Conservation (phyloP, 2,888 invertebrate species). For the Phymatocera aterrima region DNA sequence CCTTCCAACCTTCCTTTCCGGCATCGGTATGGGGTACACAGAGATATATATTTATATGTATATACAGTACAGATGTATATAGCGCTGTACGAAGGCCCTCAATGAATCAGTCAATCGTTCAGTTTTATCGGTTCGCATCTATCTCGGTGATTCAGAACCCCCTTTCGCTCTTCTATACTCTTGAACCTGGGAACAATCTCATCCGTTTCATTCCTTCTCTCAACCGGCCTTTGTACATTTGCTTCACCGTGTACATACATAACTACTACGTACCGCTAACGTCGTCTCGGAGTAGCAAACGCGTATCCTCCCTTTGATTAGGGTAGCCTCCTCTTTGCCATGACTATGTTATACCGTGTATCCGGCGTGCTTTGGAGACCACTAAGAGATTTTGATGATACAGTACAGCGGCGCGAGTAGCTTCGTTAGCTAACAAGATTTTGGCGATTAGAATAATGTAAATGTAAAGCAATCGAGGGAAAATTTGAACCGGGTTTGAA, state of each 20-base stretch:
- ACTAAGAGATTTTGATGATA: too few relatives aligned
- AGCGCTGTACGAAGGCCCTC: constrained; percentile 11
- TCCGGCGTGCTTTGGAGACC: too few relatives aligned
- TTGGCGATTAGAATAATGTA: constrained; percentile 5
- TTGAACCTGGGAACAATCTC: constrained; percentile 7
- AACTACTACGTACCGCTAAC: neutral
- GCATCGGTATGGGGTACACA: neutral
- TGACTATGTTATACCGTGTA: neutral
- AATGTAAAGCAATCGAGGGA: too few relatives aligned
- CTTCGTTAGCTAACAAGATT: constrained; percentile 35
- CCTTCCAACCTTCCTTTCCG: neutral
- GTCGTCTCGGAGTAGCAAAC: neutral
- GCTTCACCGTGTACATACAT: neutral
- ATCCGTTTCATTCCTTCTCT: neutral
- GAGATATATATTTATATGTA: neutral
- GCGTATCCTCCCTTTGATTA: constrained; percentile 32
- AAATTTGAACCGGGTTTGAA: too few relatives aligned
- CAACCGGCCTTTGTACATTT: neutral
- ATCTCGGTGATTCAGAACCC: constrained; percentile 39
- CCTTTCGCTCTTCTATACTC: neutral
- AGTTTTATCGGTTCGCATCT: constrained; percentile 44
- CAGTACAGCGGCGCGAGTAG: too few relatives aligned
- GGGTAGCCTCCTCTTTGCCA: constrained; percentile 7
- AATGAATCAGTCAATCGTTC: constrained; percentile 48
- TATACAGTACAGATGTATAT: neutral